Percentiles rank a stretch among this genome's conserved stretches.
These are phyloP conservation scores for Gavialis gangeticus DNA, from an alignment of 2,113 vertebrate genomes.

Conservation along the genomic window DNA sequence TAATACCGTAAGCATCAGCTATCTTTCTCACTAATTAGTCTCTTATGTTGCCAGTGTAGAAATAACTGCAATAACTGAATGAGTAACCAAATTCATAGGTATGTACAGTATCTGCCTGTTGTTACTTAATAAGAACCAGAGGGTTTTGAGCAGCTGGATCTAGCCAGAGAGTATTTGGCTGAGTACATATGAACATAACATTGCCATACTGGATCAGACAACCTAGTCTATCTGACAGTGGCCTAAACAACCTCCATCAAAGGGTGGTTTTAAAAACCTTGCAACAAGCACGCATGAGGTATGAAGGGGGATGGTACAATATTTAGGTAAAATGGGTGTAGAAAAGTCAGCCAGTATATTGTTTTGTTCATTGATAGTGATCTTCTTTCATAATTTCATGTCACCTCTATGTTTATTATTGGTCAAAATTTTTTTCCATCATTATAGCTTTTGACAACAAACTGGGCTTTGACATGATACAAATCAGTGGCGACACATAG, in stretches of 20 bases:
- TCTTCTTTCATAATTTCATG: neutral
- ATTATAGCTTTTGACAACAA: neutral
- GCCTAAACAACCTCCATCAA: neutral
- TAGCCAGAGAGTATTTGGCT: neutral
- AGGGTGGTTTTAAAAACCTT: neutral
- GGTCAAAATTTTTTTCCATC: neutral
- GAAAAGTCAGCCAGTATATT: neutral
- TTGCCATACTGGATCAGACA: neutral
- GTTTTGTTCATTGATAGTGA: neutral
- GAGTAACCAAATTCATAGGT: constrained; percentile 5
- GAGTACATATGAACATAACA: neutral
- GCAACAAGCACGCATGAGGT: neutral
- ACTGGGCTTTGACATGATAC: neutral
- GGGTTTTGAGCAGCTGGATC: constrained; percentile 44
- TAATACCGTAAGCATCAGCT: constrained; percentile 18
- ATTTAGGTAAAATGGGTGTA: neutral
- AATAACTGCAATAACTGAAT: constrained; percentile 13
- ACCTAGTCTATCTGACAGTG: neutral
- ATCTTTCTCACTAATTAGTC: neutral
- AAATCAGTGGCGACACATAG: no score
- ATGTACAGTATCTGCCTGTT: neutral
- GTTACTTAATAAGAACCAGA: neutral
- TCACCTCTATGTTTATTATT: neutral
- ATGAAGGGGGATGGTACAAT: neutral
- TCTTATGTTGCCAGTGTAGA: neutral